Percentiles rank a stretch among this genome's conserved stretches.
These are phyloP conservation scores for Coptodon bakossiorum DNA, from an alignment of 2,113 vertebrate genomes.

Conservation along the genomic window DNA sequence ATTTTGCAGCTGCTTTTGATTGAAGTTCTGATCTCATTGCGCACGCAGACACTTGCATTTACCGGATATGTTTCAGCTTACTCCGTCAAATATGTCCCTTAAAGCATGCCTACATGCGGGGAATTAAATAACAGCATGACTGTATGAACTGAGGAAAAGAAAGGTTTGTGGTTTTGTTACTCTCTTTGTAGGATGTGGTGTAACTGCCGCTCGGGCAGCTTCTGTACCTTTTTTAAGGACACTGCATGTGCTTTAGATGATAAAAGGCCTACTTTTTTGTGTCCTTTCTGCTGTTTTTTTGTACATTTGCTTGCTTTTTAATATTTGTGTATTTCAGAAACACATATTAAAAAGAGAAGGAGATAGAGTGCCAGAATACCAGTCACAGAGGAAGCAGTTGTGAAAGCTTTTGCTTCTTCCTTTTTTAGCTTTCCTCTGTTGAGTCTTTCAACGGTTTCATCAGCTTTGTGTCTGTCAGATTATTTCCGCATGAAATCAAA, in stretches of 20 bases:
- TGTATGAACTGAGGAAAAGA: background rate
- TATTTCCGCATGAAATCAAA: background rate
- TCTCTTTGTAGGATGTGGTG: constrained; percentile 53
- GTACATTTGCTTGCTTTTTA: background rate
- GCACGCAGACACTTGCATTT: background rate
- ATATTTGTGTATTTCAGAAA: background rate
- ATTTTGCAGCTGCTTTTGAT: background rate
- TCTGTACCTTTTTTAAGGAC: background rate
- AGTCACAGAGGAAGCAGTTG: constrained; percentile 50
- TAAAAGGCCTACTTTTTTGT: background rate
- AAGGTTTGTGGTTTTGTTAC: background rate
- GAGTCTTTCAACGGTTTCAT: constrained; percentile 25
- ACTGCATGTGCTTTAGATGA: background rate
- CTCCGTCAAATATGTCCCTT: background rate
- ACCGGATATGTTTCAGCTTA: background rate
- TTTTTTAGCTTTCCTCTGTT: constrained; percentile 34
- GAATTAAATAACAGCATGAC: background rate
- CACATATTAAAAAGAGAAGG: background rate
- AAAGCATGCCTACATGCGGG: background rate
- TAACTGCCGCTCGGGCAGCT: constrained; percentile 38
- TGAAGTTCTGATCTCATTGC: background rate
- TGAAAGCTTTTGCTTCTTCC: constrained; percentile 53
- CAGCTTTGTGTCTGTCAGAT: constrained; percentile 11
- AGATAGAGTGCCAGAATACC: background rate
- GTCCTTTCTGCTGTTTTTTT: background rate